Base-by-base conservation (phyloP, 2,888 invertebrate genomes). In the Hemithea aestivaria region DNA sequence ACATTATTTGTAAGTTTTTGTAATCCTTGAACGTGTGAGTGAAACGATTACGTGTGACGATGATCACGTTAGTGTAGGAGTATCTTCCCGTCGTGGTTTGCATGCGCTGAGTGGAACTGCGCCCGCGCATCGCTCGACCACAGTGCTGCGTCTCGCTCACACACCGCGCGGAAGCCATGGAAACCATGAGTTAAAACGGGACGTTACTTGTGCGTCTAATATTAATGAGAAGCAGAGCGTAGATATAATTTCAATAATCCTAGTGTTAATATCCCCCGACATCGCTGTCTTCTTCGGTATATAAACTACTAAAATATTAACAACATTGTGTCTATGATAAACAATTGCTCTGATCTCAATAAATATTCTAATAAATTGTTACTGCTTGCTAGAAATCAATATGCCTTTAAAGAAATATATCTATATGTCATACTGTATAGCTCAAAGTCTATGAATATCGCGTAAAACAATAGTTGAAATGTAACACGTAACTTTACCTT, bases 21-120 rank as follows among this genome's bases (percentile, higher is more conserved):
- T 20, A 23, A 30, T 35, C 11, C 12, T 34, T 22, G 26, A 16
- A 7, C 7, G 28, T 20, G 22, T 11, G 16, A n/a, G 22, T 9
- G 30, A 7, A 10, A 7, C 9, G 21, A 12, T 10, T 16, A 16
- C 16, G 16, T 16, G 16, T 16, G 16, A 16, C 16, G 16, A 16
- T 16, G 16, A 16, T 16, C 16, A 16, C 16, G 5, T 16, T 4
- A 16, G 16, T 16, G 5, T 16, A 16, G 16, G 6, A 20, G 30
- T 37, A 10, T 43, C 47, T 43, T 54, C 59, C 62, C 59, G 65
- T 57, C 62, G 56, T 65, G 66, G 64, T 62, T 65, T 57, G 58
- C 65, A 61, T 40, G 23, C 34, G 46, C 50, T 46, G 20, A 20
- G 30, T 35, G 34, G 41, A 22, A 39, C 31, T 36, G 5, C 16